A percentile compares a stretch with the other conserved stretches of the same genome.
phyloP scores from a whole-genome alignment of 2,113 vertebrate species.

The Hydrolagus affinis region DNA sequence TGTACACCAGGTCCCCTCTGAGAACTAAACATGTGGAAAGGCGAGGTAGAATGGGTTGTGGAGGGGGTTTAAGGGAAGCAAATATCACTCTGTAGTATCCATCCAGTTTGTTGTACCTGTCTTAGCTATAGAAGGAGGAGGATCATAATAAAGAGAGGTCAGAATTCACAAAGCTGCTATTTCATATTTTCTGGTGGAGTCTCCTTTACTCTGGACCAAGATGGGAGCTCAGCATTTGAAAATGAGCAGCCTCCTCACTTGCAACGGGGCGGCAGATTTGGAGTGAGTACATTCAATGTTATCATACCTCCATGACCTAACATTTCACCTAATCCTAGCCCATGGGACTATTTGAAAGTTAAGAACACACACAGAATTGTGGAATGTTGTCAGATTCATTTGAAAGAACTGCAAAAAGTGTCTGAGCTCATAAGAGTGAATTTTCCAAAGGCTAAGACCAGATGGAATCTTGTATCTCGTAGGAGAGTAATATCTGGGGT shows the following conservation, averaged over 20 bases:
- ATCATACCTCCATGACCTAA: too few species aligned
- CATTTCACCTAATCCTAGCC: too few species aligned
- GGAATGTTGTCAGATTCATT: neutral
- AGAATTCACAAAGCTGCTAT: constrained; percentile 44
- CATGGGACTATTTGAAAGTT: neutral
- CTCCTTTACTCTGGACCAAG: constrained; percentile 44
- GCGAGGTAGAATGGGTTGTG: neutral
- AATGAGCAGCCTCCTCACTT: constrained; percentile 41
- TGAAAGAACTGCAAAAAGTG: neutral
- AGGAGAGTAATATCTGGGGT: neutral
- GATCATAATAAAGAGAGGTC: constrained; percentile 45
- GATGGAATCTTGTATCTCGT: neutral
- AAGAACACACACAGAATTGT: neutral
- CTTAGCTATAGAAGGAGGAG: constrained; percentile 46
- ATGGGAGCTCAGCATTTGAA: constrained; percentile 47
- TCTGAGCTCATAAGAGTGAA: constrained; percentile 13
- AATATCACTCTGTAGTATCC: too few species aligned
- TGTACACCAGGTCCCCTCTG: too few species aligned
- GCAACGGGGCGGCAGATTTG: constrained; percentile 44
- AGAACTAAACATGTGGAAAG: neutral
- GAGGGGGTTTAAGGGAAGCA: too few species aligned
- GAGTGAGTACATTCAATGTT: constrained; percentile 38
- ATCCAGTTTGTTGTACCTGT: neutral
- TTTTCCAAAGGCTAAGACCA: neutral
- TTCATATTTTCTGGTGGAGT: constrained; percentile 45